phyloP scores from a whole-genome alignment of 2,888 invertebrate genomes.

The Drepana falcataria region DNA sequence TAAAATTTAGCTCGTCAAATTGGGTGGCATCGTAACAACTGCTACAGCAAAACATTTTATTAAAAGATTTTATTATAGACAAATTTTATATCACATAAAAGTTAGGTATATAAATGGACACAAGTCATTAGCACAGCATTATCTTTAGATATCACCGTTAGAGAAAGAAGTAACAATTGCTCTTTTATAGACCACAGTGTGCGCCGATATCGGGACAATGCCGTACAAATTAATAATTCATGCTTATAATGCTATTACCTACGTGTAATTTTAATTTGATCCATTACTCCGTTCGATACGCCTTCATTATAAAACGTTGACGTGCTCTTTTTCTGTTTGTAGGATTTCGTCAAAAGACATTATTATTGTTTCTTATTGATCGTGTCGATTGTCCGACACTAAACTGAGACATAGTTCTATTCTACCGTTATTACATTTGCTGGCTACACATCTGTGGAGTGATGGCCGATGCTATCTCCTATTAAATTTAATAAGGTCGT shows the following conservation, averaged over 20 bases:
- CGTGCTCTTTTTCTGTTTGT: slow-evolving; percentile 48
- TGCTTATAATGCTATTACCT: slow-evolving; percentile 61
- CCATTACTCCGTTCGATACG: slow-evolving; percentile 49
- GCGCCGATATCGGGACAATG: slow-evolving; percentile 47
- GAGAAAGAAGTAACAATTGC: slow-evolving; percentile 27
- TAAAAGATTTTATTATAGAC: too few species aligned
- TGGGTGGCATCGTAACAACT: slow-evolving; percentile 7
- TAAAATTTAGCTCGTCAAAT: slow-evolving; percentile 10
- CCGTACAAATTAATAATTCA: slow-evolving; percentile 70
- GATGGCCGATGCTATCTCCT: slow-evolving; percentile 37
- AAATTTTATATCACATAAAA: slow-evolving; percentile 9
- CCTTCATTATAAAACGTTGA: slow-evolving; percentile 26
- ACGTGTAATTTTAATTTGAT: slow-evolving; percentile 65
- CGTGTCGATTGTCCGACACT: slow-evolving; percentile 41
- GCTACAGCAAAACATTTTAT: neutral
- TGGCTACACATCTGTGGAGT: slow-evolving; percentile 16
- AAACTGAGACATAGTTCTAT: slow-evolving; percentile 46
- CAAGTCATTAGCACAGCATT: slow-evolving; percentile 28
- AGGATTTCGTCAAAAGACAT: slow-evolving; percentile 51
- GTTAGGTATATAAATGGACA: slow-evolving; percentile 23
- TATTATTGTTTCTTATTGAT: slow-evolving; percentile 52
- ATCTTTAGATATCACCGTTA: slow-evolving; percentile 6
- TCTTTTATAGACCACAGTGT: slow-evolving; percentile 32
- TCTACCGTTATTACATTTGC: slow-evolving; percentile 36
- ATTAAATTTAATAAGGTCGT: slow-evolving; percentile 42